phyloP scores from a whole-genome alignment of 2,797 vertebrate genomes.

The Centropyge bicolor region DNA sequence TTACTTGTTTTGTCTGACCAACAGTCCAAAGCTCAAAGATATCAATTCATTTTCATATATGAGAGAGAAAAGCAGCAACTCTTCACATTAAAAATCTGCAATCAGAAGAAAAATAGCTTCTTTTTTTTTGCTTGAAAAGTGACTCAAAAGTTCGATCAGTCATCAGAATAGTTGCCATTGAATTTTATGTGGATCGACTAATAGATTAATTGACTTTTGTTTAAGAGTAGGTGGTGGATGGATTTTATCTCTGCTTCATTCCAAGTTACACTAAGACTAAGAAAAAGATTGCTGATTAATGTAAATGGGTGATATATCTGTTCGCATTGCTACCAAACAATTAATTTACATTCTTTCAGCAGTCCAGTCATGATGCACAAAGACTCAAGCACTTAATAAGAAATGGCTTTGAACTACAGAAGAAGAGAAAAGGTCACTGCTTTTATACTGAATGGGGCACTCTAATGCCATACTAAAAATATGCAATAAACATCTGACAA shows the following conservation, averaged over 20 bases:
- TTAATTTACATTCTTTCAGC: neutral
- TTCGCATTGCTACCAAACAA: neutral
- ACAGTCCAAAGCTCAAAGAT: neutral
- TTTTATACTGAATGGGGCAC: neutral
- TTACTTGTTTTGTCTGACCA: neutral
- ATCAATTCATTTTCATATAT: neutral
- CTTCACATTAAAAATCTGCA: neutral
- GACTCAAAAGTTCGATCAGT: neutral
- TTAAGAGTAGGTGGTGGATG: neutral
- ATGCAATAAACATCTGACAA: neutral
- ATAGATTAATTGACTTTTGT: neutral
- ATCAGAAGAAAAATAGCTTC: neutral
- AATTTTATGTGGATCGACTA: neutral
- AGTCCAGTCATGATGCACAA: conserved; percentile 31
- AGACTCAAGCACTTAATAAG: conserved; percentile 7
- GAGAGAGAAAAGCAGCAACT: neutral
- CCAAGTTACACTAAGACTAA: neutral
- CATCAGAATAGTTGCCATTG: neutral
- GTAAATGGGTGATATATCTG: neutral
- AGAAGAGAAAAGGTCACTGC: conserved; percentile 13
- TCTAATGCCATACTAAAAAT: conserved; percentile 13
- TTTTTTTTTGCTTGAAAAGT: conserved; percentile 1
- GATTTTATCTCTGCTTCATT: neutral
- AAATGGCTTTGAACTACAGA: conserved; percentile 28
- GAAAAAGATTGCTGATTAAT: neutral